Conservation (phyloP, 2,888 invertebrate species). For the Palloptera scutellata region DNA sequence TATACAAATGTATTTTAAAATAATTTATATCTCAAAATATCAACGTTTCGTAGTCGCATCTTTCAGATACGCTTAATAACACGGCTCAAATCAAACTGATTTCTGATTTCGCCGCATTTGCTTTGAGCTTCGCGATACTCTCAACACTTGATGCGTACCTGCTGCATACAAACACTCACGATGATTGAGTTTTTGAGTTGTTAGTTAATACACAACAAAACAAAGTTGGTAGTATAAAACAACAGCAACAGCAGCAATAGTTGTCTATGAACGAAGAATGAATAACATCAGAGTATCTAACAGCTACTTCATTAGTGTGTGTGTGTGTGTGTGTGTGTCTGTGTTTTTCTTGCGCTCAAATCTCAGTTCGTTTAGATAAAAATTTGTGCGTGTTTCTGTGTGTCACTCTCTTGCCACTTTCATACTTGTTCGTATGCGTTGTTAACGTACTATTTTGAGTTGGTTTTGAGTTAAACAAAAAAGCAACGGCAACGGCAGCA, state of each 20-base stretch:
- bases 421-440: background rate
- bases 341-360: conserved; percentile 2
- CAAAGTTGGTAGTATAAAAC: conserved; percentile 18
- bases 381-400: background rate
- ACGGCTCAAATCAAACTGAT: conserved; percentile 62
- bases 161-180: background rate
- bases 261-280: conserved; percentile 15
- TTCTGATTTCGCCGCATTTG: conserved; percentile 28
- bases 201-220: conserved; percentile 28
- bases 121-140: no score
- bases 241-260: conserved; percentile 35
- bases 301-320: no score
- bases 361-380: conserved; percentile 12
- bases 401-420: background rate
- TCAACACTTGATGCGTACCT: background rate
- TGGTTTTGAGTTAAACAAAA: conserved; percentile 17
- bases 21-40: background rate
- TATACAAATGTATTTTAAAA: background rate
- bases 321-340: no score
- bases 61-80: conserved; percentile 58
- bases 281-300: no score
- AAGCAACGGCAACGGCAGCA: background rate
- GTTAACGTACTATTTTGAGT: conserved; percentile 19
- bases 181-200: conserved; percentile 33
- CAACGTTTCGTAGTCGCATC: conserved; percentile 51